Evolutionary conservation across 2,113 vertebrate species (phyloP), one percentile per base, ranked within the genome.

Genomic region (Poeciliopsis turrubarensis): DNA sequence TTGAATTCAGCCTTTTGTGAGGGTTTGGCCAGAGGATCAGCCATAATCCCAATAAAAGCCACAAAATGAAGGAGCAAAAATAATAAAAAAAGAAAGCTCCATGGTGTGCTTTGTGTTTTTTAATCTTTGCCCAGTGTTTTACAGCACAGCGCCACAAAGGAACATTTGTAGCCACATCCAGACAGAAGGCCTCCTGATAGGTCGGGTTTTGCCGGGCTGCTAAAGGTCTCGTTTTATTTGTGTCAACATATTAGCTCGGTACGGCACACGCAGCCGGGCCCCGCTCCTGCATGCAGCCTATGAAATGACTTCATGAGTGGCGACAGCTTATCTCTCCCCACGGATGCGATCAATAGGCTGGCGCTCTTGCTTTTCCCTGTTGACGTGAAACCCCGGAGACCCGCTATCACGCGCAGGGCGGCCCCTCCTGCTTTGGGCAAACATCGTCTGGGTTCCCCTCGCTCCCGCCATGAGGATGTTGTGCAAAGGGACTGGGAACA

Each of bases 261-360:
- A 71, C 25, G 29, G 65, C 65, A 71, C 68, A 81, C 70, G 41
- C 31, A 66, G 72, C 69, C 65, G 27, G 57, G 26, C 72, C 57
- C 78, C 65, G n/a, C 41, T 47, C 44, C 54, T 2, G 47, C 73
- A 63, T 80, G 81, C 70, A 79, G 81, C 79, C 86, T 61, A 79
- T 85, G 74, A 86, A 83, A 84, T 74, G 82, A 90, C 89, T 89
- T 89, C 84, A 90, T 80, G 80, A 89, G 86, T 89, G 91, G 89
- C 81, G 89, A 91, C 91, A 92, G 88, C 89, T 93, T 93, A 93
- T 93, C 92, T 91, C 76, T 89, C 86, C 87, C 88, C 30, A 78
- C 17, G 83, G 88, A 87, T 68, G 77, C 65, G 84, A 93, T 93
- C 92, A 90, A 93, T 92, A 91, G 78, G 69, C 84, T 90, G 89